Evolutionary conservation across 2,888 invertebrate genomes (phyloP).

Genomic region (Mimachlamys varia): DNA sequence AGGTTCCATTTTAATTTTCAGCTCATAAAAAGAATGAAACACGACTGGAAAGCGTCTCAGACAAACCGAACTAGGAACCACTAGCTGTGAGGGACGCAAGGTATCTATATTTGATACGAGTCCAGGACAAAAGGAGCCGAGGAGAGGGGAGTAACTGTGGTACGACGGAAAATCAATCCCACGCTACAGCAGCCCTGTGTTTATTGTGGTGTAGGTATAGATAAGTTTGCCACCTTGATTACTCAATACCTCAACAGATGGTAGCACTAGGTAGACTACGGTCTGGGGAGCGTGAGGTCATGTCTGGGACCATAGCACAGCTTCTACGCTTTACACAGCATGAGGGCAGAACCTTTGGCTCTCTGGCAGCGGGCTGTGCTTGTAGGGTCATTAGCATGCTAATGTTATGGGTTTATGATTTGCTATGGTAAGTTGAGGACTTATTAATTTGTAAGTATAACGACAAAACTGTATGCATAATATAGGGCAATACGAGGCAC

Average conservation of each 20-base stretch:
- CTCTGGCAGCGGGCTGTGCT: neutral
- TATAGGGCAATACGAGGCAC: neutral
- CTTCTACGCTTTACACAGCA: neutral
- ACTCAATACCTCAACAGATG: constrained; percentile 29
- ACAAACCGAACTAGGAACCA: neutral
- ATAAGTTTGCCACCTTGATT: constrained; percentile 21
- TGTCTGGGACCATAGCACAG: neutral
- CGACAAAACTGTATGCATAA: neutral
- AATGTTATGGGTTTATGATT: constrained; percentile 13
- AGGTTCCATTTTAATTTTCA: neutral
- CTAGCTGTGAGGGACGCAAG: neutral
- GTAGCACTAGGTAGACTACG: neutral
- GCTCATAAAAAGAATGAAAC: neutral
- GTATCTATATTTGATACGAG: neutral
- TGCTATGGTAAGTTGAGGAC: neutral
- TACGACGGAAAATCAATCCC: neutral
- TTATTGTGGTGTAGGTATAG: neutral
- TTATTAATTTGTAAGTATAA: constrained; percentile 14
- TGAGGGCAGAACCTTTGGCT: constrained; percentile 9
- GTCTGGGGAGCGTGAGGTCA: neutral
- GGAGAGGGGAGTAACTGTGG: constrained; percentile 5
- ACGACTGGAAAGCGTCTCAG: neutral
- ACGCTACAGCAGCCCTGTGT: neutral
- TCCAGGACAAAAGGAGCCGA: constrained; percentile 2
- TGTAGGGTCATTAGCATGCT: neutral